phyloP scores from a whole-genome alignment of 2,797 vertebrate genomes.

The Ptychobarbus kaznakovi region DNA sequence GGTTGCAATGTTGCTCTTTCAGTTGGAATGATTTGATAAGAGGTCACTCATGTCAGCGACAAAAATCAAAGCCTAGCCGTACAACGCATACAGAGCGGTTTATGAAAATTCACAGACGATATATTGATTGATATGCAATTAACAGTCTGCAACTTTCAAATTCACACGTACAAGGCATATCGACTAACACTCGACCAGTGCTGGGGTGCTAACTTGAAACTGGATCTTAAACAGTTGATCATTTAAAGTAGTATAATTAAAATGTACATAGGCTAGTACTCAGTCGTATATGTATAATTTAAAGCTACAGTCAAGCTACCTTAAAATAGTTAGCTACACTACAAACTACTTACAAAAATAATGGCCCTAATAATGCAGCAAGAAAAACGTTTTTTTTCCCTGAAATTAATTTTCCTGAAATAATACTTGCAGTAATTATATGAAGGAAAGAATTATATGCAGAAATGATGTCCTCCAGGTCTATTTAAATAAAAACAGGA shows the following conservation, averaged over 20 bases:
- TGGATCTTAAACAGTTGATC: not conserved
- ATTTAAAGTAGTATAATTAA: not conserved
- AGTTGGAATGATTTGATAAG: not conserved
- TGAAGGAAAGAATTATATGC: too few species aligned
- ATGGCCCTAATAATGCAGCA: too few species aligned
- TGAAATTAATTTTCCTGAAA: too few species aligned
- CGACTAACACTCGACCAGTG: not conserved
- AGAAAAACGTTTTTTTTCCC: too few species aligned
- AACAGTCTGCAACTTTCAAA: not conserved
- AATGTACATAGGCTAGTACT: not conserved
- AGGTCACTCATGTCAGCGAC: not conserved
- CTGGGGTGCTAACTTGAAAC: not conserved
- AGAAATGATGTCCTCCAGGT: too few species aligned
- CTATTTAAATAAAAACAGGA: too few species aligned
- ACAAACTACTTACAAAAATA: not conserved
- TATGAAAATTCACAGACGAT: not conserved
- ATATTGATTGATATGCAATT: constrained; percentile 11
- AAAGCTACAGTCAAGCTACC: not conserved
- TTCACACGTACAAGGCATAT: not conserved
- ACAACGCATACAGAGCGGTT: not conserved
- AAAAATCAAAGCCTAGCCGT: not conserved
- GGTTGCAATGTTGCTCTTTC: not conserved
- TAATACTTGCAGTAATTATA: too few species aligned
- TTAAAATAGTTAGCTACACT: not conserved
- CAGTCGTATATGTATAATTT: too few species aligned